These are phyloP conservation scores for Opisthograptis luteolata DNA, from an alignment of 2,888 invertebrate genomes.

Conservation along the genomic window DNA sequence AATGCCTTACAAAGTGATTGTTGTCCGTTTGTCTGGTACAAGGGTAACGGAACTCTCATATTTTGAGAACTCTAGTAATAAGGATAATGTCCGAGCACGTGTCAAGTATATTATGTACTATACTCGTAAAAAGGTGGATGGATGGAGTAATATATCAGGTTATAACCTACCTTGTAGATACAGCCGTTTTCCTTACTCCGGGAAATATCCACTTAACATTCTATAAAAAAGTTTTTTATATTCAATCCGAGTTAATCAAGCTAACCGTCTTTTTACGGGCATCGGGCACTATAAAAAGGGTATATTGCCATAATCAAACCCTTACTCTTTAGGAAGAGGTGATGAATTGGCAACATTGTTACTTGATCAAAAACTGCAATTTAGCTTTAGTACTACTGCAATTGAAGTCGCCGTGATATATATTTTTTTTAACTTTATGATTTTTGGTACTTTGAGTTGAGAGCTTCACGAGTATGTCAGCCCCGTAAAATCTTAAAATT, in stretches of 20 bases:
- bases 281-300: constrained; percentile 6
- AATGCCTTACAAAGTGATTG: too few relatives aligned
- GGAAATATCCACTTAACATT: constrained; percentile 14
- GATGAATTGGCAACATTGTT: constrained; percentile 9
- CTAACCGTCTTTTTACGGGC: constrained; percentile 12
- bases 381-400: too few relatives aligned
- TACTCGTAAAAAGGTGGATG: constrained; percentile 10
- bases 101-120: background rate
- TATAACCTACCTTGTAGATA: background rate
- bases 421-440: too few relatives aligned
- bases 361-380: too few relatives aligned
- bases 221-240: constrained; percentile 26
- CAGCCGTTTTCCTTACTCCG: constrained; percentile 3
- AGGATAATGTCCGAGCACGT: background rate
- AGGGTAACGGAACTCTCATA: too few relatives aligned
- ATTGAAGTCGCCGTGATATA: too few relatives aligned
- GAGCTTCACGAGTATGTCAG: too few relatives aligned
- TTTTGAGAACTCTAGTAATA: background rate
- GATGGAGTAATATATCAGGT: background rate
- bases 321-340: constrained; percentile 7
- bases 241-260: constrained; percentile 24
- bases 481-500: too few relatives aligned
- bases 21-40: too few relatives aligned
- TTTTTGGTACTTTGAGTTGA: too few relatives aligned
- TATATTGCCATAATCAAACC: constrained; percentile 3